Conservation (phyloP, 2,888 invertebrate species). For the Andrena trimmerana region DNA sequence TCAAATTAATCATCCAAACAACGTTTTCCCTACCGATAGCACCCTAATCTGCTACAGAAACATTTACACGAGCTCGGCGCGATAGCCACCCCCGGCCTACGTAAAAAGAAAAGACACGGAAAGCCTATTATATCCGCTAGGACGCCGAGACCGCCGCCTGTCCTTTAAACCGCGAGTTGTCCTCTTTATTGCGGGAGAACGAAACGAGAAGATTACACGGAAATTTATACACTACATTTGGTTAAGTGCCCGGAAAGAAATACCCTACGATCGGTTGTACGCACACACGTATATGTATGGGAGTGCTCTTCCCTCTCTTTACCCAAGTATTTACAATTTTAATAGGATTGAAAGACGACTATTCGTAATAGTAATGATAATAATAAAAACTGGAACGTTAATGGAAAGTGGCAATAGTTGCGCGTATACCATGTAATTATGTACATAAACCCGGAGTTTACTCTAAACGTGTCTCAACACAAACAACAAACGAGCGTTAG, state of each 20-base stretch:
- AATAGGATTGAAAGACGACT: conserved; percentile 61
- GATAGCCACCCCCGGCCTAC: conserved; percentile 50
- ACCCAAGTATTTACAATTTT: conserved; percentile 70
- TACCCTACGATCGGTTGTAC: conserved; percentile 60
- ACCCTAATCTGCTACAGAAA: conserved; percentile 68
- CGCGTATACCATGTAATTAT: conserved; percentile 58
- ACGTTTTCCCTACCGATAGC: conserved; percentile 63
- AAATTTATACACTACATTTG: conserved; percentile 72
- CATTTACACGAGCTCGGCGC: conserved; percentile 50
- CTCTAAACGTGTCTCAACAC: conserved; percentile 50
- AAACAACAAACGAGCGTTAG: conserved; percentile 68
- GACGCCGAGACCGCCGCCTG: conserved; percentile 49
- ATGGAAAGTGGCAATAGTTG: conserved; percentile 73
- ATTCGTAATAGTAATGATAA: conserved; percentile 45
- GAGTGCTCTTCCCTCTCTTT: conserved; percentile 35
- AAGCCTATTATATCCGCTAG: conserved; percentile 65
- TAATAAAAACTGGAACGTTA: conserved; percentile 73
- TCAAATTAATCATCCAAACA: conserved; percentile 60
- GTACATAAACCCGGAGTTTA: conserved; percentile 60
- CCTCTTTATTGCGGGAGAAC: conserved; percentile 61
- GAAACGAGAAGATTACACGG: conserved; percentile 47
- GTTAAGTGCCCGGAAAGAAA: conserved; percentile 69
- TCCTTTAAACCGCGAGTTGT: conserved; percentile 41
- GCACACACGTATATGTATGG: conserved; percentile 62
- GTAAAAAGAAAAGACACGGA: conserved; percentile 58